Evolutionary conservation across 2,888 invertebrate genomes (phyloP).

Genomic region (Mesochorus sp.): DNA sequence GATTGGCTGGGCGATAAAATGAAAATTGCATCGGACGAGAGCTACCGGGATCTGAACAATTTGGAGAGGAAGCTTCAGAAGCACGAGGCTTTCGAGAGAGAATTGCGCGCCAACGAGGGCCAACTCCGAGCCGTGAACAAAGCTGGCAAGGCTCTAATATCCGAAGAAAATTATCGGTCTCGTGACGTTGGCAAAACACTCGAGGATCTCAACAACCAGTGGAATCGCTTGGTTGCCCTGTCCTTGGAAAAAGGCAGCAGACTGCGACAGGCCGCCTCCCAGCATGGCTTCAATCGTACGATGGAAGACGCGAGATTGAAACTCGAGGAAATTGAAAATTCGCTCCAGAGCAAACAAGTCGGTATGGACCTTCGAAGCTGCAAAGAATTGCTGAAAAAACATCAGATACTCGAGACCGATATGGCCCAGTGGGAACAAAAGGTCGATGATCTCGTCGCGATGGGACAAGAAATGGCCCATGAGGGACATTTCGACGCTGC

Average conservation of each 20-base stretch:
- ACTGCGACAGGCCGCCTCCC: slow-evolving; percentile 93
- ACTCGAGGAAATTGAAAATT: slow-evolving; percentile 91
- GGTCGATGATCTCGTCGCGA: slow-evolving; percentile 89
- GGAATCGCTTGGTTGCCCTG: slow-evolving; percentile 89
- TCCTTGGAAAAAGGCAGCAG: slow-evolving; percentile 88
- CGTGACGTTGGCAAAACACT: slow-evolving; percentile 87
- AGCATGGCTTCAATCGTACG: slow-evolving; percentile 89
- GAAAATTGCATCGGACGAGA: slow-evolving; percentile 95
- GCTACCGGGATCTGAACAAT: slow-evolving; percentile 94
- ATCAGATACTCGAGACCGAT: slow-evolving; percentile 94
- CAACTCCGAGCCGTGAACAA: slow-evolving; percentile 94
- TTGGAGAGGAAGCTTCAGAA: slow-evolving; percentile 96
- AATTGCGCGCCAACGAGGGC: slow-evolving; percentile 96
- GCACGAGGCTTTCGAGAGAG: slow-evolving; percentile 98
- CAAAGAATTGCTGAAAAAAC: slow-evolving; percentile 94
- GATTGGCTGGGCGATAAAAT: slow-evolving; percentile 96
- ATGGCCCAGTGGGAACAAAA: slow-evolving; percentile 92
- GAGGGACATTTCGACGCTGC: slow-evolving; percentile 97
- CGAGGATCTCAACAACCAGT: slow-evolving; percentile 88
- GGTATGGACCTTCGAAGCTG: slow-evolving; percentile 96
- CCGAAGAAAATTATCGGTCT: slow-evolving; percentile 87
- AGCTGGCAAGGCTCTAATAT: slow-evolving; percentile 88
- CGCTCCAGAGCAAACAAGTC: slow-evolving; percentile 90
- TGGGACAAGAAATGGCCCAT: slow-evolving; percentile 95
- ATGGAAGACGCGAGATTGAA: slow-evolving; percentile 95